A percentile compares a stretch with the other conserved stretches of the same genome.
These are phyloP conservation scores for Pachymerium ferrugineum DNA, from an alignment of 2,888 invertebrate genomes.

Conservation along the genomic window DNA sequence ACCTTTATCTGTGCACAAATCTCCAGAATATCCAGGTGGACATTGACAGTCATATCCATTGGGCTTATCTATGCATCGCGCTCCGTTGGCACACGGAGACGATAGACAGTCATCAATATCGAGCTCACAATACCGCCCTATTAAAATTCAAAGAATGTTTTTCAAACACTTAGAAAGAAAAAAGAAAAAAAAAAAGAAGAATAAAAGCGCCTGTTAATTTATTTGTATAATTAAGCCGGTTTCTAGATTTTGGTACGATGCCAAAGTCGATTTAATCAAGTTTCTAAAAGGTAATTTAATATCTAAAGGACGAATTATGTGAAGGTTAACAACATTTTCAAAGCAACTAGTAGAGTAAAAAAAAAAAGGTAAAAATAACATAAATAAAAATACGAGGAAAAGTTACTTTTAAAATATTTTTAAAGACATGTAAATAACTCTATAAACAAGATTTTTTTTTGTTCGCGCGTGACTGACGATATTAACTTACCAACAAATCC, in stretches of 20 bases:
- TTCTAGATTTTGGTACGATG: neutral
- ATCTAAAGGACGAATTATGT: neutral
- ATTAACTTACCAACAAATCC: slow-evolving; percentile 37
- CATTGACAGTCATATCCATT: slow-evolving; percentile 37
- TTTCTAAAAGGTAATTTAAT: neutral
- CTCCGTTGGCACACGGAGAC: slow-evolving; percentile 35
- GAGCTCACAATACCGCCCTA: slow-evolving; percentile 37
- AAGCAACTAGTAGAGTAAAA: no score
- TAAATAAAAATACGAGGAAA: no score
- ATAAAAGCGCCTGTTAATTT: neutral
- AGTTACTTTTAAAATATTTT: no score
- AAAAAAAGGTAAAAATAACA: no score
- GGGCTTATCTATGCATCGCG: slow-evolving; percentile 34
- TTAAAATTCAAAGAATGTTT: slow-evolving; percentile 8
- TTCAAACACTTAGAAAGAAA: neutral
- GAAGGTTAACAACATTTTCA: neutral
- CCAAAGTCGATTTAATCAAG: neutral
- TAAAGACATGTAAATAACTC: no score
- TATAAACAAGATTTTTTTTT: no score
- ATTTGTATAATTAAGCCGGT: neutral
- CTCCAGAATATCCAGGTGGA: slow-evolving; percentile 37
- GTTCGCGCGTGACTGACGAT: no score
- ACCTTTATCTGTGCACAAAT: slow-evolving; percentile 28
- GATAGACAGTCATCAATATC: slow-evolving; percentile 37
- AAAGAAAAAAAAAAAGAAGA: neutral